phyloP scores from a whole-genome alignment of 2,888 invertebrate species.

The Sclerodermus sp. region DNA sequence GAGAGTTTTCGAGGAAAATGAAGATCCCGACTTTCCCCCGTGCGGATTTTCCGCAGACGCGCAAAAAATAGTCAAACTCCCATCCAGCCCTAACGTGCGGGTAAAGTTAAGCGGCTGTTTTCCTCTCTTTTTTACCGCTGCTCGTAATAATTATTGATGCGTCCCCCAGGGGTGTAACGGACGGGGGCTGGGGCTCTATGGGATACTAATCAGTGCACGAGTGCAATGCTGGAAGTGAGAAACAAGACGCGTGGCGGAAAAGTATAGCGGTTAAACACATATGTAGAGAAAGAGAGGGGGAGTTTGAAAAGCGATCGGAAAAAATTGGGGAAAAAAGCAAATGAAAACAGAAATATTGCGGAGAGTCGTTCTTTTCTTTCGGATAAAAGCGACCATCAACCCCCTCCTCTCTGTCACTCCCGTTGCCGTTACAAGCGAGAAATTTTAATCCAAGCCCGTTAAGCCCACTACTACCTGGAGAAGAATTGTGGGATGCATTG shows the following conservation, averaged over 20 bases:
- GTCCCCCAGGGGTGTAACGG: constrained; percentile 16
- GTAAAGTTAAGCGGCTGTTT: not conserved
- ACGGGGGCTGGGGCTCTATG: constrained; percentile 14
- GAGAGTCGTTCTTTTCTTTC: no score
- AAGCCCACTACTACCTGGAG: no score
- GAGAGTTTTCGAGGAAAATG: no score
- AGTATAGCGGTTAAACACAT: not conserved
- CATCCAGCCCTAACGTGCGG: not conserved
- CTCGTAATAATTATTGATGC: constrained; percentile 30
- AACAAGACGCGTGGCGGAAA: not conserved
- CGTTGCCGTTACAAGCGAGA: no score
- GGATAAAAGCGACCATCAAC: no score
- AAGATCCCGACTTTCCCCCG: not conserved
- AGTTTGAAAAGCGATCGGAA: not conserved
- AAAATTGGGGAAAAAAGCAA: not conserved
- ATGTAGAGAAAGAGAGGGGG: not conserved
- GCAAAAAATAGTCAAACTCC: not conserved
- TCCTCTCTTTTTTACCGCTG: constrained; percentile 10
- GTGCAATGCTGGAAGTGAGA: not conserved
- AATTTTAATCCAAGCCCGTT: no score
- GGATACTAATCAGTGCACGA: constrained; percentile 29
- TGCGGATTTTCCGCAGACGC: not conserved
- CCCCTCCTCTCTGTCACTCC: no score
- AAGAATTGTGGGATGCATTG: no score
- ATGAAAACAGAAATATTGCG: not conserved